Conservation (phyloP, 2,888 invertebrate species). For the Criorhina ranunculi region DNA sequence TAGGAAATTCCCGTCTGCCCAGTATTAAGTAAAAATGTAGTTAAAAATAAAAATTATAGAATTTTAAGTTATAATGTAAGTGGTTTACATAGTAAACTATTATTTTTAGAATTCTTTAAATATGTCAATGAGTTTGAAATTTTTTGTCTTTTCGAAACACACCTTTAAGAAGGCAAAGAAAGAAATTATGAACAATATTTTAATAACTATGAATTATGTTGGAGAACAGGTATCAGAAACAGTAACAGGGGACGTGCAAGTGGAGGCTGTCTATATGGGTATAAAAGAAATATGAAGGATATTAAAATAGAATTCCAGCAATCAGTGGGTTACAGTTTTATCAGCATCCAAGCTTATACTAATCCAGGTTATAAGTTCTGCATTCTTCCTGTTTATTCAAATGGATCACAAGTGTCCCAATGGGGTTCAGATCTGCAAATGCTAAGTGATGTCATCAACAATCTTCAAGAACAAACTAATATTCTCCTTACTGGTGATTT, state of each 20-base stretch:
- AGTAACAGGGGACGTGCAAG: neutral
- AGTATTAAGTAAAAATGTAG: neutral
- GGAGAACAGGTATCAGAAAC: neutral
- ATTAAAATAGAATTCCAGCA: conserved; percentile 1
- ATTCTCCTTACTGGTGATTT: conserved; percentile 13
- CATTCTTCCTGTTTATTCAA: conserved; percentile 3
- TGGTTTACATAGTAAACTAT: neutral
- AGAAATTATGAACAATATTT: neutral
- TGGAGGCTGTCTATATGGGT: conserved; percentile 3
- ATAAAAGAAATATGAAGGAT: neutral
- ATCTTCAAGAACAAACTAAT: neutral
- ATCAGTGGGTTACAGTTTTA: neutral
- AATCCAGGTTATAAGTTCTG: neutral
- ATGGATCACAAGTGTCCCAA: neutral
- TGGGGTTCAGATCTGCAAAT: neutral
- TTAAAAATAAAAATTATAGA: neutral
- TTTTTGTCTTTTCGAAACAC: neutral
- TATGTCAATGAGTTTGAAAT: neutral
- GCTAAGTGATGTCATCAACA: neutral
- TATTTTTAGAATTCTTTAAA: neutral
- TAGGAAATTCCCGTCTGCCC: conserved; percentile 10
- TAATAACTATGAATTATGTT: neutral
- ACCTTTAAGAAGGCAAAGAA: neutral
- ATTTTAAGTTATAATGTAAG: conserved; percentile 14
- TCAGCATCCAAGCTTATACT: neutral